These are phyloP conservation scores for Epistrophe grossulariae DNA, from an alignment of 2,888 invertebrate genomes.

Conservation along the genomic window DNA sequence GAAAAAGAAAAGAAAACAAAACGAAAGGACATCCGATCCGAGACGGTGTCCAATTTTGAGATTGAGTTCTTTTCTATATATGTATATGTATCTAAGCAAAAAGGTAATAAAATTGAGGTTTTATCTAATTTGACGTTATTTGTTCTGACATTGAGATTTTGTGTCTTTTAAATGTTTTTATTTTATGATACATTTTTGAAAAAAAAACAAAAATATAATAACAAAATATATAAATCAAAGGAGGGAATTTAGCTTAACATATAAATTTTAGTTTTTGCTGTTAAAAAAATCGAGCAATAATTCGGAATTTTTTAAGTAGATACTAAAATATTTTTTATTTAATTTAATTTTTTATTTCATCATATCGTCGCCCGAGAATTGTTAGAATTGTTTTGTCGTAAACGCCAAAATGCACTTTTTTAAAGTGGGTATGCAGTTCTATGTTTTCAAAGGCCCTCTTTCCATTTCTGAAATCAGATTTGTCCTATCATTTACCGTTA, in stretches of 20 bases:
- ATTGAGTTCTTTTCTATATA: background rate
- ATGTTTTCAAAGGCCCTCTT: too few species aligned
- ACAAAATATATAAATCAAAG: background rate
- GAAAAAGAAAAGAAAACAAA: background rate
- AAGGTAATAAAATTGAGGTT: conserved; percentile 20
- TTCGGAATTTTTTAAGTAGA: background rate
- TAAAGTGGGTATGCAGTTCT: too few species aligned
- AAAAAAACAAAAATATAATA: background rate
- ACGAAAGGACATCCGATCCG: background rate
- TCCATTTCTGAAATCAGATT: too few species aligned
- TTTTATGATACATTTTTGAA: background rate
- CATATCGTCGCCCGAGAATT: too few species aligned
- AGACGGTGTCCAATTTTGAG: background rate
- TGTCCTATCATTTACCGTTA: too few species aligned
- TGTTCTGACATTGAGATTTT: conserved; percentile 22
- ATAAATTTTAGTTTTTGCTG: background rate
- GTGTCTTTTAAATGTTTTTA: conserved; percentile 16
- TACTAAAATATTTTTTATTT: background rate
- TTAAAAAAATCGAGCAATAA: background rate
- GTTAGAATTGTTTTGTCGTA: too few species aligned
- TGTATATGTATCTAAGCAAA: background rate
- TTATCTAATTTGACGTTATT: conserved; percentile 15
- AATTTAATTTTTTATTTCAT: too few species aligned
- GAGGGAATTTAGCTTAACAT: background rate
- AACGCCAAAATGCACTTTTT: too few species aligned